Percentiles rank a stretch among this genome's conserved stretches.
phyloP scores from a whole-genome alignment of 1,140 invertebrate genomes.

The Plectrocnemia conspersa region DNA sequence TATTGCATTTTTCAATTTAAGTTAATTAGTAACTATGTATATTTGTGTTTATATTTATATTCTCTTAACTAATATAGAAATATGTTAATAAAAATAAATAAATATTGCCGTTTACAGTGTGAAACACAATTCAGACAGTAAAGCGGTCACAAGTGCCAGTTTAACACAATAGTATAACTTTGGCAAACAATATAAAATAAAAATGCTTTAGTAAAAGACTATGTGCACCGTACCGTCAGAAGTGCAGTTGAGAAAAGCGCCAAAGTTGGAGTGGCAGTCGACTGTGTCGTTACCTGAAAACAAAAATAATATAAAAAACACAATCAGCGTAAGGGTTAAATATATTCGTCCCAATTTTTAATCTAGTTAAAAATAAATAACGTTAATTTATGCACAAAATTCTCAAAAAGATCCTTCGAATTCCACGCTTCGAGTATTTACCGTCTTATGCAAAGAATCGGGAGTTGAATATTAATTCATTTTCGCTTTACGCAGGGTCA shows the following conservation, averaged over 20 bases:
- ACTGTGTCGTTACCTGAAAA: conserved; percentile 30
- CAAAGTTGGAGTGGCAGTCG: conserved; percentile 29
- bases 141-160: too few species aligned
- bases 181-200: background rate
- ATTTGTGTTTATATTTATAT: too few species aligned
- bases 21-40: too few species aligned
- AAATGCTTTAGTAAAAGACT: background rate
- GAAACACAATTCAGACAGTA: too few species aligned
- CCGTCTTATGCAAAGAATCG: conserved; percentile 14
- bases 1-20: too few species aligned
- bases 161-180: too few species aligned
- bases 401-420: background rate
- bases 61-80: too few species aligned
- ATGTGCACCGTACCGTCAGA: conserved; percentile 17
- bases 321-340: background rate
- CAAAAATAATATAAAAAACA: conserved; percentile 13
- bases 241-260: conserved; percentile 19
- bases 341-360: conserved; percentile 5
- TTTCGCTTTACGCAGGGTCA: background rate
- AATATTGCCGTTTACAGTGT: too few species aligned
- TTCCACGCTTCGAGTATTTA: conserved; percentile 3
- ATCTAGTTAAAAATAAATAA: conserved; percentile 2
- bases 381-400: conserved; percentile 24
- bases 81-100: too few species aligned
- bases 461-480: conserved; percentile 19